phyloP scores from a whole-genome alignment of 2,888 invertebrate genomes.

The Apamea epomidion region DNA sequence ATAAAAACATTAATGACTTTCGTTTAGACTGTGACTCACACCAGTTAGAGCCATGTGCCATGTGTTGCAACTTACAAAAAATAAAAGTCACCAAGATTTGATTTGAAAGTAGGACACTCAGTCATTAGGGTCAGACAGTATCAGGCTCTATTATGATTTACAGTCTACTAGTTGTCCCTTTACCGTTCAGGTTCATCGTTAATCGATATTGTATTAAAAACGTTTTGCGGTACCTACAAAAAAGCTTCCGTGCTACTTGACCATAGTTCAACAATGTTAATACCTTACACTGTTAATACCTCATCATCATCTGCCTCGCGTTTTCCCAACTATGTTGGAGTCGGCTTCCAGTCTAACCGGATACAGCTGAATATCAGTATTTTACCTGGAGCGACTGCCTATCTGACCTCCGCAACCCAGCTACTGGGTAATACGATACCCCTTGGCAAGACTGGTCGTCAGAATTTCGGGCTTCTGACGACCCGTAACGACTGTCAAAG shows the following conservation, averaged over 20 bases:
- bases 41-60: background rate
- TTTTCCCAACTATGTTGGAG: background rate
- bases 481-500: background rate
- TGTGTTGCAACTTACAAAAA: background rate
- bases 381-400: background rate
- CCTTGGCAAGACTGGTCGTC: background rate
- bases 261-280: background rate
- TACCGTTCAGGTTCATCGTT: background rate
- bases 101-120: conserved; percentile 17
- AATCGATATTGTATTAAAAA: background rate
- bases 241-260: background rate
- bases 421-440: background rate
- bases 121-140: conserved; percentile 27
- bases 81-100: conserved; percentile 3
- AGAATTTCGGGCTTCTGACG: background rate
- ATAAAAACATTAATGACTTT: conserved; percentile 29
- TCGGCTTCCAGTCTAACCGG: background rate
- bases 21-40: conserved; percentile 15
- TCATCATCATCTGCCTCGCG: background rate
- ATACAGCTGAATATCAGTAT: background rate
- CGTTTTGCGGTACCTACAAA: background rate
- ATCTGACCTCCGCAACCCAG: background rate
- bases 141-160: conserved; percentile 1
- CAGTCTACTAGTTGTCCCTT: background rate
- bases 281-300: background rate